Evolutionary conservation across 53 echinoderm and acorn worm genomes (phyloP), one percentile per base, ranked within the genome.

Genomic region (Crossaster papposus): DNA sequence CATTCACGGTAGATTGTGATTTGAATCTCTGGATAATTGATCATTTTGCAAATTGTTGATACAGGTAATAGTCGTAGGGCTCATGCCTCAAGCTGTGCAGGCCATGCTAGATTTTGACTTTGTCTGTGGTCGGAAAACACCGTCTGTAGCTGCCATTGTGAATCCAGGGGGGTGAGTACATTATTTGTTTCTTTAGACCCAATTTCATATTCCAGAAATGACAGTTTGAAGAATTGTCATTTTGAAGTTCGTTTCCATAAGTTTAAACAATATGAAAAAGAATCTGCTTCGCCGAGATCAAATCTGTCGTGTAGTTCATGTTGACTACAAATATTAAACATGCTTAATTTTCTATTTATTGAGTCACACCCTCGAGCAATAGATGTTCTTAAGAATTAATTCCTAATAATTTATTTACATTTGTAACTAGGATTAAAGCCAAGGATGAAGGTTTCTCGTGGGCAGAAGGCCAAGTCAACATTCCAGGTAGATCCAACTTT

Each of bases 141-240:
- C 91, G 6, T 93, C 92, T 32, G 84, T 95, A 30, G 91, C 95
- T 28, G 95, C 95, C 7, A 92, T 94, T 14, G 93, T 94, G 14
- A 68, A 89, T 81, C 89, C 92, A 35, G 82, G 83, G 50, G 81
- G 94, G 94, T 92, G 86, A 22, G 80, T 31, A 23, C 31, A 26
- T 68, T 6, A n/a, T 3, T 2, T 8, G 3, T 11, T 62, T 62
- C 2, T 23, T 62, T 68, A 28, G 68, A 4, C 28, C 11, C 1
- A 28, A 68, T 28, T 58, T 58, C 17, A 11, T 17, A 58, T 58
- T 58, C 22, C 22, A 58, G 17, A 58, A 58, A 58, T 58, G 58
- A 58, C 58, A 58, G 58, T 58, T 58, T 58, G 15, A 15, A 58
- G 5, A 14, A 18, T 58, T 58, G 58, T 58, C 12, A 58, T 58